Percentiles rank a stretch among this genome's conserved stretches.
phyloP scores from a whole-genome alignment of 2,113 vertebrate species.

The Gorsachius goisagi region DNA sequence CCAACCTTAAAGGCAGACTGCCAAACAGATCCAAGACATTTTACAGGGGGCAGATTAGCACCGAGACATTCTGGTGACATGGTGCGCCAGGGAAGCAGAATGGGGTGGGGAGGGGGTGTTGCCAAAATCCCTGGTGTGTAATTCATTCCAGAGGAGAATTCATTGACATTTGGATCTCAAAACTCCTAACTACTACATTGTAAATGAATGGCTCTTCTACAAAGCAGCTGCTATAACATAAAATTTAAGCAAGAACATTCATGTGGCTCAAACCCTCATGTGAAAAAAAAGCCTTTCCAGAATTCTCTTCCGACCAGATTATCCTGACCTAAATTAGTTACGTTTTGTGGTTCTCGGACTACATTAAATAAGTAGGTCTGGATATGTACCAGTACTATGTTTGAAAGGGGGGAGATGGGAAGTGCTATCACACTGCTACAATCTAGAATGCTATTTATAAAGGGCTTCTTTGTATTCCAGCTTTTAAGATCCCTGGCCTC shows the following conservation, averaged over 20 bases:
- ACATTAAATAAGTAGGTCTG: not conserved
- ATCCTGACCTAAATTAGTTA: not conserved
- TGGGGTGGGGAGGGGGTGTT: not conserved
- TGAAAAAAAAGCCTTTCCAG: not conserved
- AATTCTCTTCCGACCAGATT: not conserved
- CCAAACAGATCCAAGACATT: not conserved
- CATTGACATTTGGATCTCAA: slow-evolving; percentile 34
- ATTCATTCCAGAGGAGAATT: slow-evolving; percentile 42
- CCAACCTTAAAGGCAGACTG: slow-evolving; percentile 23
- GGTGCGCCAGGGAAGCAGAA: not conserved
- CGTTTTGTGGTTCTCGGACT: not conserved
- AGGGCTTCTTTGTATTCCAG: slow-evolving; percentile 50
- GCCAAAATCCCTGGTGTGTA: not conserved
- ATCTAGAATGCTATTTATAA: slow-evolving; percentile 21
- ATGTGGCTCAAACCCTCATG: not conserved
- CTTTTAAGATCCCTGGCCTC: slow-evolving; percentile 45
- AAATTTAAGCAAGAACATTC: slow-evolving; percentile 16
- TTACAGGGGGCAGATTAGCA: not conserved
- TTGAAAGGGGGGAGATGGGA: not conserved
- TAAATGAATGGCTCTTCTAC: not conserved
- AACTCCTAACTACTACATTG: not conserved
- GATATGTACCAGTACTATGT: not conserved
- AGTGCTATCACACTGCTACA: not conserved
- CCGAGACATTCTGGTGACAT: not conserved
- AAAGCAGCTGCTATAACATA: not conserved